phyloP scores from a whole-genome alignment of 2,888 invertebrate species.

The Bombylius discolor region DNA sequence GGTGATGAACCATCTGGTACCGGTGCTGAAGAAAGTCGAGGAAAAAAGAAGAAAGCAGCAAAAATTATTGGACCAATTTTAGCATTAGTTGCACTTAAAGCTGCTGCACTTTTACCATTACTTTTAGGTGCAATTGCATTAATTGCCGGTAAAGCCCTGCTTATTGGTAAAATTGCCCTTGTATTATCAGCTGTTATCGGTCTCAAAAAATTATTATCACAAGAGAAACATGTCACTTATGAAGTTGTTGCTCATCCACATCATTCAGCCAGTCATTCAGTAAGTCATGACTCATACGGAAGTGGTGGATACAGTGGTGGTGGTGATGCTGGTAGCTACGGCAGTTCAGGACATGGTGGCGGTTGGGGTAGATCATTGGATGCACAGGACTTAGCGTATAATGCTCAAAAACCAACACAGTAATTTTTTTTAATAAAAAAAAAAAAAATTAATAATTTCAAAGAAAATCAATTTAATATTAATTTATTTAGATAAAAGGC shows the following conservation, averaged over 20 bases:
- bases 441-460: background rate
- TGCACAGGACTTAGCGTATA: constrained; percentile 67
- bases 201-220: constrained; percentile 65
- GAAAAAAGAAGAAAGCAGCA: constrained; percentile 71
- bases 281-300: constrained; percentile 51
- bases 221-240: constrained; percentile 76
- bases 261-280: constrained; percentile 55
- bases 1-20: constrained; percentile 40
- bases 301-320: constrained; percentile 43
- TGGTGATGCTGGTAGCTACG: constrained; percentile 44
- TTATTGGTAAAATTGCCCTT: constrained; percentile 73
- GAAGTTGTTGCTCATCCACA: constrained; percentile 79
- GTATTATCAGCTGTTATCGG: constrained; percentile 74
- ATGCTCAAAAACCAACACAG: constrained; percentile 53
- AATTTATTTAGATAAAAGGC: background rate
- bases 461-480: constrained; percentile 1
- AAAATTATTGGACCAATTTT: constrained; percentile 67
- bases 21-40: constrained; percentile 51
- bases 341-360: constrained; percentile 52
- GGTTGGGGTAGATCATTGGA: constrained; percentile 67
- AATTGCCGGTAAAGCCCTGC: constrained; percentile 72
- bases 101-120: constrained; percentile 64
- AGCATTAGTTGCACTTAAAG: constrained; percentile 61
- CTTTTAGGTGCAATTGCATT: constrained; percentile 70
- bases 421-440: constrained; percentile 15